These are phyloP conservation scores for Lamellibrachia satsuma DNA, from an alignment of 2,888 invertebrate genomes.

Conservation along the genomic window DNA sequence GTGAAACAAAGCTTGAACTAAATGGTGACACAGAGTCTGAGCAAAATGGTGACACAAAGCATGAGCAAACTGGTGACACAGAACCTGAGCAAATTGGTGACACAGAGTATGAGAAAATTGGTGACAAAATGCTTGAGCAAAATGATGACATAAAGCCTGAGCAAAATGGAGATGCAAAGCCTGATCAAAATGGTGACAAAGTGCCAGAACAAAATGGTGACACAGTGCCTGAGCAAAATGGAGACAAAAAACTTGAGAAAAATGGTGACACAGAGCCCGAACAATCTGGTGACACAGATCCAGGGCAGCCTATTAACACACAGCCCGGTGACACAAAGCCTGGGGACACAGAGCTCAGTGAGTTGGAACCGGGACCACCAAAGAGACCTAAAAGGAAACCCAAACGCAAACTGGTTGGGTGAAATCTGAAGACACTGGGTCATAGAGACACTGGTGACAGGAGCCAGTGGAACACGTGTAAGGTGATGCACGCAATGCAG, in stretches of 20 bases:
- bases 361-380: not conserved
- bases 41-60: too few species aligned
- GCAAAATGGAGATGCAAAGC: not conserved
- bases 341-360: too few species aligned
- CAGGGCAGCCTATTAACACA: too few species aligned
- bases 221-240: not conserved
- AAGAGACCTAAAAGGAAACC: not conserved
- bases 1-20: too few species aligned
- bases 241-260: not conserved
- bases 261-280: too few species aligned
- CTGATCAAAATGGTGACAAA: not conserved
- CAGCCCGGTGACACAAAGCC: too few species aligned
- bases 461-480: not conserved
- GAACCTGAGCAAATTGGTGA: too few species aligned
- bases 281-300: not conserved
- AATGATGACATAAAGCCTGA: not conserved
- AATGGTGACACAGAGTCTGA: too few species aligned
- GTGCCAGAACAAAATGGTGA: not conserved
- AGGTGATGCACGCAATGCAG: not conserved
- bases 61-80: too few species aligned
- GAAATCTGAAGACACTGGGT: too few species aligned
- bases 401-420: not conserved
- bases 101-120: too few species aligned
- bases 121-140: not conserved
- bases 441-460: not conserved